These are phyloP conservation scores for Endotricha flammealis DNA, from an alignment of 2,888 invertebrate genomes.

Conservation along the genomic window DNA sequence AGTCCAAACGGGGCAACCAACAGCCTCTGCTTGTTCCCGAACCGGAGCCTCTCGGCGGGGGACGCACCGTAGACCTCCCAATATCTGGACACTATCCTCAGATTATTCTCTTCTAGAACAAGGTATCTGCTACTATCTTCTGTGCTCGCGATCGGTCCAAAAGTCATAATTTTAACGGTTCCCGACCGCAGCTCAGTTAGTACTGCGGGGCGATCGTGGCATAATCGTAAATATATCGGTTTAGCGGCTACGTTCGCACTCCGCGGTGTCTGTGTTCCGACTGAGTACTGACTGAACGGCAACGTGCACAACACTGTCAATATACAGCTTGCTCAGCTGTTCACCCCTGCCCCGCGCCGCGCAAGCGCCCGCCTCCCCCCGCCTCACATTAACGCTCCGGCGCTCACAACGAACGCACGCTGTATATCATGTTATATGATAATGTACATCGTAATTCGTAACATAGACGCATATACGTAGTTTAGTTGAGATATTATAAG, in stretches of 20 bases:
- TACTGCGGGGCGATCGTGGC: constrained; percentile 68
- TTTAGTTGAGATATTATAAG: no score
- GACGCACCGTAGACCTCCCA: constrained; percentile 64
- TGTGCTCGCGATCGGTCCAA: constrained; percentile 69
- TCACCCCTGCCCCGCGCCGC: constrained; percentile 59
- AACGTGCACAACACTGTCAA: constrained; percentile 76
- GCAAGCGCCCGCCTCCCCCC: constrained; percentile 47
- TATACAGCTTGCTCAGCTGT: constrained; percentile 80
- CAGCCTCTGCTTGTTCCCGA: constrained; percentile 53
- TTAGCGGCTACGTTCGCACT: constrained; percentile 67
- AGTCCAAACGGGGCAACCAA: constrained; percentile 55
- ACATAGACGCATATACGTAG: no score
- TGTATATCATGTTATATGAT: constrained; percentile 6
- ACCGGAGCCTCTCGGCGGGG: constrained; percentile 66
- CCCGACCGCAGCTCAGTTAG: constrained; percentile 67
- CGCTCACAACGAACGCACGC: constrained; percentile 23
- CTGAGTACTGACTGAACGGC: constrained; percentile 73
- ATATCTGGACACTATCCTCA: constrained; percentile 73
- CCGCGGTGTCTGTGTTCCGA: constrained; percentile 73
- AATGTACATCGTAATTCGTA: no score
- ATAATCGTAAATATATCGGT: constrained; percentile 51
- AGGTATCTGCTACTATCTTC: constrained; percentile 67
- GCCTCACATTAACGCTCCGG: constrained; percentile 37
- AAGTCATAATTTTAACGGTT: constrained; percentile 75
- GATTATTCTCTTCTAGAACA: constrained; percentile 66